phyloP scores from a whole-genome alignment of 2,797 vertebrate genomes.

The Tamandua tetradactyla region DNA sequence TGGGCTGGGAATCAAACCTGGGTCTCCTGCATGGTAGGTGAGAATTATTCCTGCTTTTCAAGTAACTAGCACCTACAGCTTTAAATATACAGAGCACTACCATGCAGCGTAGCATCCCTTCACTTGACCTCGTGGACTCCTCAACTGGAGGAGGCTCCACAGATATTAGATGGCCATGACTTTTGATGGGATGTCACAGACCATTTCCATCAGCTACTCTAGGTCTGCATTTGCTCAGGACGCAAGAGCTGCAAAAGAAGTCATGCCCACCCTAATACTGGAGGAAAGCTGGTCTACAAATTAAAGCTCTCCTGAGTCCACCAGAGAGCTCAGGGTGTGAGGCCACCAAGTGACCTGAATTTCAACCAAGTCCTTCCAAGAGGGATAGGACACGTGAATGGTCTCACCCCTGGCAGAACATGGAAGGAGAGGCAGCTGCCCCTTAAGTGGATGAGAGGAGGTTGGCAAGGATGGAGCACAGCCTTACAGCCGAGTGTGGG shows the following conservation, averaged over 20 bases:
- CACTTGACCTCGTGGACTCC: neutral
- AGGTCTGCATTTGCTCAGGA: accelerated
- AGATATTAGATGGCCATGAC: accelerated
- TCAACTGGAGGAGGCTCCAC: accelerated
- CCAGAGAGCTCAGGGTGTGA: neutral
- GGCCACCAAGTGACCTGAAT: neutral
- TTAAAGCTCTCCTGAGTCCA: neutral
- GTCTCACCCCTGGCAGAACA: neutral
- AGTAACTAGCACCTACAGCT: neutral
- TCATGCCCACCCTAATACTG: accelerated
- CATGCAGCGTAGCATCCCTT: too few relatives aligned
- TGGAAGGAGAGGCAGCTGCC: neutral
- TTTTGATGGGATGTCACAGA: accelerated
- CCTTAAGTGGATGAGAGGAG: neutral
- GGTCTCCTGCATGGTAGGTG: too few relatives aligned
- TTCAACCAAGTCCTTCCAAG: neutral
- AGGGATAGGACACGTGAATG: neutral
- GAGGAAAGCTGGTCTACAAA: accelerated
- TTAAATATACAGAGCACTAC: neutral
- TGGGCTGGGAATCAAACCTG: too few relatives aligned
- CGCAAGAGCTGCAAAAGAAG: neutral
- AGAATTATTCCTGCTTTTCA: neutral
- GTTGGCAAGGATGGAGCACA: accelerated
- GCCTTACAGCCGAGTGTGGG: neutral
- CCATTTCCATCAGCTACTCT: neutral